Evolutionary conservation across 1,140 invertebrate species (phyloP), one percentile per base, ranked within the genome.

Genomic region (Bombus breviceps): DNA sequence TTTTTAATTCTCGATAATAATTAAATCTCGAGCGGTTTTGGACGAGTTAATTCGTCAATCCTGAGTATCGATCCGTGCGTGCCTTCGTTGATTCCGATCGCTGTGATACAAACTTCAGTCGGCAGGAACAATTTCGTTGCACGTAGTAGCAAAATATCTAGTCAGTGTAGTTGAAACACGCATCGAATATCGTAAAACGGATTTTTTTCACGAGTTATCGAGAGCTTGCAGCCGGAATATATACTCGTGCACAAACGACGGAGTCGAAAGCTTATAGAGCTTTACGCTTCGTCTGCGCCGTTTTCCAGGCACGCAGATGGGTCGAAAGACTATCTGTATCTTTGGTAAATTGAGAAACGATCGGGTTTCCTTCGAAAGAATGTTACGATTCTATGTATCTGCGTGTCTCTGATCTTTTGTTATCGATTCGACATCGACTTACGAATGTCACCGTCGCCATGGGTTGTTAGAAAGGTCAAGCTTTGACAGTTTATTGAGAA

Each of bases 331-430:
- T 43, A 74, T 66, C 62, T 32, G 62, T 77, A 73, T 83, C 72
- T 75, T 62, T 73, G 37, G 81, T 83, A 89, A 89, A 89, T 89
- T 73, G 87, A 71, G 75, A 64, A 86, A 53, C 59, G 82, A 80
- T 83, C 64, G n/a, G 8, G 34, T 32, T 32, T 37, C 25, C 53
- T 62, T 41, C 74, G 34, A 37, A n/a, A 43, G 71, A 57, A 75
- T 47, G 73, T 88, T 77, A 34, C 81, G 15, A 64, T 77, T 57
- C 37, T 41, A 37, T 66, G 9, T 69, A 47, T 34, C 3, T 71
- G 28, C 43, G 22, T 28, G 12, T 34, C 37, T 28, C 18, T n/a
- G 28, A 3, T n/a, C 3, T 15, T 34, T 64, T 43, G n/a, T 69
- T 84, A 84, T 84, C 82, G 75, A 84, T 79, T 78, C 43, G 13